Conservation (phyloP, 2,797 vertebrate genomes). For the Sebastiscus tertius region DNA sequence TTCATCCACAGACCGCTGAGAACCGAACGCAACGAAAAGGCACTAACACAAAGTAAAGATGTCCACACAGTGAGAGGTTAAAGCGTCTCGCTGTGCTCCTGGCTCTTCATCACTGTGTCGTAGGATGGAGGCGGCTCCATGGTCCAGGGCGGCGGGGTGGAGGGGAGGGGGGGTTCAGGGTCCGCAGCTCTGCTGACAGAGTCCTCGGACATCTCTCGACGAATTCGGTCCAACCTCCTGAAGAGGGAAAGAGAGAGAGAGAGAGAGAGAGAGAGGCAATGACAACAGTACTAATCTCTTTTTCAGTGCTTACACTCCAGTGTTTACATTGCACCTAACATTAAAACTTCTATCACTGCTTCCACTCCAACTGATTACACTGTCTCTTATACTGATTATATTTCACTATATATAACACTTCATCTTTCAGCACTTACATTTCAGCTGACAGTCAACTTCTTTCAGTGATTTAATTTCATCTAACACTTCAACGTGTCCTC, state of each 20-base stretch:
- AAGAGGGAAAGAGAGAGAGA: not conserved
- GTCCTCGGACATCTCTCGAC: conserved; percentile 81
- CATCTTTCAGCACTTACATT: not conserved
- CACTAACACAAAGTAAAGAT: conserved; percentile 11
- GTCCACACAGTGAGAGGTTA: conserved; percentile 27
- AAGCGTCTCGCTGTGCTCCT: conserved; percentile 61
- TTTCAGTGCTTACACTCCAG: not conserved
- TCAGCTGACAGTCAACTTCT: not conserved
- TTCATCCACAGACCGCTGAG: not conserved
- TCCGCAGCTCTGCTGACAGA: conserved; percentile 53
- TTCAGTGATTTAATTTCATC: not conserved
- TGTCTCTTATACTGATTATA: not conserved
- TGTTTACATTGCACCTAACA: not conserved
- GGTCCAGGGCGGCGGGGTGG: conserved; percentile 80
- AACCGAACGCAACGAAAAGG: conserved; percentile 22
- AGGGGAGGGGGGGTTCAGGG: conserved; percentile 67
- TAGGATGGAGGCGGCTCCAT: conserved; percentile 83
- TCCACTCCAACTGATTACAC: not conserved
- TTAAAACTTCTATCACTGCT: not conserved
- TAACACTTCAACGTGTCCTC: not conserved
- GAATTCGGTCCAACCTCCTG: conserved; percentile 84
- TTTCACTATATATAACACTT: not conserved
- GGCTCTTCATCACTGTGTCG: conserved; percentile 86
- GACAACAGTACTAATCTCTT: not conserved
- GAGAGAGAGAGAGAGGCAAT: not conserved